These are phyloP conservation scores for Haplochromis burtoni DNA, from an alignment of 2,113 vertebrate genomes.

Conservation along the genomic window DNA sequence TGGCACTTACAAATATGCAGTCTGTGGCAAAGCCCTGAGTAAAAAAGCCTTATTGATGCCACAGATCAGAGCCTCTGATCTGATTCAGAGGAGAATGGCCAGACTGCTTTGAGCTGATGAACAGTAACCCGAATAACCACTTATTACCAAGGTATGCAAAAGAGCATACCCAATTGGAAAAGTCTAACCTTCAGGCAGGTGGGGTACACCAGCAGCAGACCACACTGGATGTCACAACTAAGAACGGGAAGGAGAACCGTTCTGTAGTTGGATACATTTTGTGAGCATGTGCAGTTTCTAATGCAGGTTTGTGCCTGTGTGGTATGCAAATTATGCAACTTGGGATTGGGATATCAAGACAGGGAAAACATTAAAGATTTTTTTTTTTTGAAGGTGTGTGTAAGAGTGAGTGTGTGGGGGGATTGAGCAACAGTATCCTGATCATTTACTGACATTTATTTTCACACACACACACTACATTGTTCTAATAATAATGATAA, in stretches of 20 bases:
- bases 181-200: neutral
- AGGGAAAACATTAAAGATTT: neutral
- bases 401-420: neutral
- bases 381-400: neutral
- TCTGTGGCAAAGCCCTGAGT: neutral
- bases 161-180: neutral
- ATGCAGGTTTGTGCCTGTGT: neutral
- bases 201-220: neutral
- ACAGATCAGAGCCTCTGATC: neutral
- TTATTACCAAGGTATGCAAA: neutral
- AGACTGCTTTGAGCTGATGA: neutral
- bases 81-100: neutral
- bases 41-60: neutral
- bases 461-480: neutral
- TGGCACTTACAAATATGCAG: neutral
- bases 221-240: neutral
- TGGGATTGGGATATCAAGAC: neutral
- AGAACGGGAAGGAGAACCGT: neutral
- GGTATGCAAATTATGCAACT: neutral
- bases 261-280: neutral
- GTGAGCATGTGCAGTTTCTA: neutral
- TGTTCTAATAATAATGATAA: neutral
- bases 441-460: neutral
- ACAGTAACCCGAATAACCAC: accelerated
- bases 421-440: neutral